These are phyloP conservation scores for Caenorhabditis imperialis DNA, from an alignment of 2,888 invertebrate species.

Conservation along the genomic window DNA sequence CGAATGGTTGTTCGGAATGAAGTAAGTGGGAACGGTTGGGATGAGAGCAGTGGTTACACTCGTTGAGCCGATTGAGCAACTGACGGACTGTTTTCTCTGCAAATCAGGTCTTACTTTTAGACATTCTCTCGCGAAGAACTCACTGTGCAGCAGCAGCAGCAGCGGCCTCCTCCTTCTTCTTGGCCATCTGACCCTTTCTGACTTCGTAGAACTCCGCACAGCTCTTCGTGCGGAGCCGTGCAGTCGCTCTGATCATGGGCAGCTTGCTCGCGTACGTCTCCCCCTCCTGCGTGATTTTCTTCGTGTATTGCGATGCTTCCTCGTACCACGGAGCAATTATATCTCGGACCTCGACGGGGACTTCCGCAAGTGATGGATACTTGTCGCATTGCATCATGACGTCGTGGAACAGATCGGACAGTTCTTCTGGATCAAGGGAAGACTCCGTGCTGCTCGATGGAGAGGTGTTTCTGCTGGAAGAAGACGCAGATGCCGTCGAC, in stretches of 20 bases:
- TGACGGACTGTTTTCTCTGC: too few species aligned
- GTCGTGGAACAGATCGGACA: conserved; percentile 56
- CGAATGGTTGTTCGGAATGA: conserved; percentile 2
- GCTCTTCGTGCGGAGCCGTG: conserved; percentile 71
- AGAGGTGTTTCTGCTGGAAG: neutral
- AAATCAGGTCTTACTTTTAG: neutral
- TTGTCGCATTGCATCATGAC: conserved; percentile 58
- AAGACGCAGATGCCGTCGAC: conserved; percentile 1
- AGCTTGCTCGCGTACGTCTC: conserved; percentile 63
- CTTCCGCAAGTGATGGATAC: conserved; percentile 42
- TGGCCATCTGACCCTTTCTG: conserved; percentile 32
- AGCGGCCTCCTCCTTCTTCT: conserved; percentile 41
- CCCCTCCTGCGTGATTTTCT: conserved; percentile 66
- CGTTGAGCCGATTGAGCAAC: too few species aligned
- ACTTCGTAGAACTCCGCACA: conserved; percentile 67
- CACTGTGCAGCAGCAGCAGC: conserved; percentile 12
- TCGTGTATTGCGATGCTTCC: conserved; percentile 62
- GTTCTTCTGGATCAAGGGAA: conserved; percentile 19
- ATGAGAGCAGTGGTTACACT: too few species aligned
- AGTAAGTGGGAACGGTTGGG: too few species aligned
- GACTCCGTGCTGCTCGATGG: neutral
- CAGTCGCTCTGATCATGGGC: conserved; percentile 66
- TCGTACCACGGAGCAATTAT: conserved; percentile 55
- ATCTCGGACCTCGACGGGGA: conserved; percentile 44
- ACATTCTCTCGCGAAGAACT: conserved; percentile 34